Conservation (phyloP, 2,888 invertebrate genomes). For the Orthosia incerta region DNA sequence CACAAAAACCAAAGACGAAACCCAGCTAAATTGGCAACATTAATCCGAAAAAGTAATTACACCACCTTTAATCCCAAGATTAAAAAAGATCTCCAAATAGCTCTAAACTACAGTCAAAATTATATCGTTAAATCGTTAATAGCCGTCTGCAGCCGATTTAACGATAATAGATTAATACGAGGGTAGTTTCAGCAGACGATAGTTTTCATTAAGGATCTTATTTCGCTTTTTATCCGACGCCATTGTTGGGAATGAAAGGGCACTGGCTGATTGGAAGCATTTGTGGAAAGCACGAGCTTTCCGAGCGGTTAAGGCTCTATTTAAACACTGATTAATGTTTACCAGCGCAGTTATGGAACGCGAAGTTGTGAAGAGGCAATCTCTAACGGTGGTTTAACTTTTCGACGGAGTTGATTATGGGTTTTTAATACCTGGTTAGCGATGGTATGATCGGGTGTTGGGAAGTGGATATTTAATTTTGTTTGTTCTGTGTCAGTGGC, state of each 20-base stretch:
- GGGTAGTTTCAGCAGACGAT: slow-evolving; percentile 71
- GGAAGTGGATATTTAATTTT: slow-evolving; percentile 4
- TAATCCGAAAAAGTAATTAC: slow-evolving; percentile 59
- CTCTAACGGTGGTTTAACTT: slow-evolving; percentile 57
- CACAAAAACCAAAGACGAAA: slow-evolving; percentile 22
- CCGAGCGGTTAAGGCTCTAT: slow-evolving; percentile 72
- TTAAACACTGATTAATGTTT: slow-evolving; percentile 82
- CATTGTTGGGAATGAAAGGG: slow-evolving; percentile 79
- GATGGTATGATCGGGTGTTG: neutral
- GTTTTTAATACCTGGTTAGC: slow-evolving; percentile 45
- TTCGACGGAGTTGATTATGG: slow-evolving; percentile 46
- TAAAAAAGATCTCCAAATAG: slow-evolving; percentile 55
- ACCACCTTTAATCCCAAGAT: slow-evolving; percentile 46
- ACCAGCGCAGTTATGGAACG: slow-evolving; percentile 68
- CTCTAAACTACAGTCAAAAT: slow-evolving; percentile 52
- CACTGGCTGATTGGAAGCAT: slow-evolving; percentile 79
- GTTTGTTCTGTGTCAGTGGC: neutral
- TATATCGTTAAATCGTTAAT: slow-evolving; percentile 69
- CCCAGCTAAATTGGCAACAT: slow-evolving; percentile 16
- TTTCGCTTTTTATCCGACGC: slow-evolving; percentile 77
- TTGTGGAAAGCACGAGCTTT: slow-evolving; percentile 80
- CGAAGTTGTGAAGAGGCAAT: slow-evolving; percentile 62
- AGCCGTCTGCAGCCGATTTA: slow-evolving; percentile 78
- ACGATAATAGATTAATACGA: slow-evolving; percentile 78
- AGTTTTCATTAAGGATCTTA: slow-evolving; percentile 81